Base-by-base conservation (phyloP, 1,140 invertebrate genomes). In the Drosophila triauraria region DNA sequence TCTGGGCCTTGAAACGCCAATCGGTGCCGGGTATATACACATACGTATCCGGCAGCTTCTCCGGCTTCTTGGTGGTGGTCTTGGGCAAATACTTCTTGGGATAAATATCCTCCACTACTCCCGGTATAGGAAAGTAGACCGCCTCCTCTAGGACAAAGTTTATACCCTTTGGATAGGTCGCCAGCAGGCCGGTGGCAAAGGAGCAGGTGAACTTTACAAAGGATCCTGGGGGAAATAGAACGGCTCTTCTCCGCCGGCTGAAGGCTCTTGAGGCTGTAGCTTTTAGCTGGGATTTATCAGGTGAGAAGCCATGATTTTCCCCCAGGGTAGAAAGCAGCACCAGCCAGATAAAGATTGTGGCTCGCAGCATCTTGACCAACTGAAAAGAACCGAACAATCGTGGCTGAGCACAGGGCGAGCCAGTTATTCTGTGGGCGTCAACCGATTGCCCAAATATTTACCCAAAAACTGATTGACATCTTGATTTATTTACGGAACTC, bases 1-100 rank as follows among this genome's bases (percentile, higher is more conserved):
- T 69, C 62, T 92, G 78, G 0, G 78, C 91, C 42, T 92, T 92
- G 32, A 82, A 91, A n/a, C 82, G 75, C 74, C 84, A 88, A 53
- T 88, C 50, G 0, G 86, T 88, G 7, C 86, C 91, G 3, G 91
- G 83, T 63, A 92, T 92, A 48, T 81, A 82, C 4, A 90, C 71
- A 51, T 63, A 70, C 0, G 75, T 56, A 10, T 77, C 74, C 1
- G 68, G 65, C 56, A 35, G 59, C 65, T 32, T 72, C 32, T 68
- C 59, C 0, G 87, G 91, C 13, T 71, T 76, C 8, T 68, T 43
- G 5, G 86, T 86, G 0, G 91, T 86, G 10, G 81, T 74, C 46
- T 70, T 84, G 6, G 86, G 61, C 42, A 75, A n/a, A 15, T 82
- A 91, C 7, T 56, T 75, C 17, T 87, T 91, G 4, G 91, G 91